Evolutionary conservation across 2,888 invertebrate species (phyloP), one percentile per base, ranked within the genome.

Genomic region (Siphlonurus alternatus): DNA sequence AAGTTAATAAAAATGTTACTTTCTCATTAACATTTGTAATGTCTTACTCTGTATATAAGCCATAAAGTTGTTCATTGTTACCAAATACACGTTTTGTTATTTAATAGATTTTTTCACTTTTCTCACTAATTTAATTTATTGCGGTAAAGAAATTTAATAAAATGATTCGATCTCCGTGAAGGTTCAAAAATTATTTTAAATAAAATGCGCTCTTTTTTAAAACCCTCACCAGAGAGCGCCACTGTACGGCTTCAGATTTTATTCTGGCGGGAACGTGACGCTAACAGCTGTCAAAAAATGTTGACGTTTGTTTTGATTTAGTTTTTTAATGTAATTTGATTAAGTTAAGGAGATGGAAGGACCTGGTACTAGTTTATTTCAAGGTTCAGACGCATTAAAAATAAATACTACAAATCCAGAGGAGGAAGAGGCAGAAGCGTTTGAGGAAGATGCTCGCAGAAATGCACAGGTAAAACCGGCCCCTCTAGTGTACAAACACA

Each of bases 291-390:
- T 38, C 15, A 38, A 38, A 38, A 38, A 38, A 38, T 38, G 38
- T 10, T 15, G 15, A 38, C 38, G n/a, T n/a, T n/a, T n/a, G n/a
- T n/a, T n/a, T n/a, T n/a, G n/a, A n/a, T n/a, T n/a, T n/a, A n/a
- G n/a, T n/a, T n/a, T n/a, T n/a, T 38, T 38, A 38, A 10, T 5
- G 38, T 38, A 38, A 5, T 38, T 38, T 38, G 15, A 38, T 38
- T 38, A 38, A n/a, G n/a, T n/a, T n/a, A n/a, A n/a, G n/a, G n/a
- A n/a, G 38, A 65, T 65, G 65, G 61, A 64, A 20, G 65, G 63
- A 59, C 63, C 65, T 20, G 65, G 63, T 23, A 2, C 24, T 1
- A 64, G 63, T 22, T 53, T 65, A 25, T 65, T 65, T 25, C 63
- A 64, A 65, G 63, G 61, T 1, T 15, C 63, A 60, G 65, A 61